A percentile compares a stretch with the other conserved stretches of the same genome.
Conservation (phyloP, 2,113 vertebrate species). For the Charina bottae region DNA sequence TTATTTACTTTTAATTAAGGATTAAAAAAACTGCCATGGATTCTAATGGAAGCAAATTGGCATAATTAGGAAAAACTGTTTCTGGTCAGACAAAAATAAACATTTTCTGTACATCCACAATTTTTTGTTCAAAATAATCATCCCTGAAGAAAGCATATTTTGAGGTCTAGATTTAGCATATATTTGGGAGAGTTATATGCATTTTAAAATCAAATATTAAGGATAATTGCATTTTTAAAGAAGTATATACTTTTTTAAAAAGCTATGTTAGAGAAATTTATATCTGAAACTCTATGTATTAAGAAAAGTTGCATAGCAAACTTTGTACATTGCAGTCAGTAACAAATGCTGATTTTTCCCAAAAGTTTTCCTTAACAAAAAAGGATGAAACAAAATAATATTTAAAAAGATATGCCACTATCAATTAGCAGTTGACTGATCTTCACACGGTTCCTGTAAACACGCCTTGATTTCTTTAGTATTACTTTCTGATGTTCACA, state of each 20-base stretch:
- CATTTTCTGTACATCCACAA: background rate
- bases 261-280: background rate
- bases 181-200: background rate
- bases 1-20: too few species aligned
- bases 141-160: background rate
- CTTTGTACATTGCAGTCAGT: background rate
- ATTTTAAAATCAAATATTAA: background rate
- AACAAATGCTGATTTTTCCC: background rate
- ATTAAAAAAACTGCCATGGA: too few species aligned
- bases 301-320: background rate
- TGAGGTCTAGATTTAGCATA: background rate
- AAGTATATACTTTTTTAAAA: background rate
- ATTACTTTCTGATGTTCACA: background rate
- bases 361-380: background rate
- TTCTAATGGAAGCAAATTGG: too few species aligned
- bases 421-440: background rate
- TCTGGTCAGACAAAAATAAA: background rate
- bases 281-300: background rate
- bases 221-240: background rate
- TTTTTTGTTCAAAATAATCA: background rate
- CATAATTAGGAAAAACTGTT: too few species aligned
- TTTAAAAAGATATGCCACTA: background rate
- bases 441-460: background rate
- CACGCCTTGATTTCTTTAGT: background rate
- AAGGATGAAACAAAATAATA: background rate